Evolutionary conservation across 2,888 invertebrate species (phyloP).

Genomic region (Elmis aenea): DNA sequence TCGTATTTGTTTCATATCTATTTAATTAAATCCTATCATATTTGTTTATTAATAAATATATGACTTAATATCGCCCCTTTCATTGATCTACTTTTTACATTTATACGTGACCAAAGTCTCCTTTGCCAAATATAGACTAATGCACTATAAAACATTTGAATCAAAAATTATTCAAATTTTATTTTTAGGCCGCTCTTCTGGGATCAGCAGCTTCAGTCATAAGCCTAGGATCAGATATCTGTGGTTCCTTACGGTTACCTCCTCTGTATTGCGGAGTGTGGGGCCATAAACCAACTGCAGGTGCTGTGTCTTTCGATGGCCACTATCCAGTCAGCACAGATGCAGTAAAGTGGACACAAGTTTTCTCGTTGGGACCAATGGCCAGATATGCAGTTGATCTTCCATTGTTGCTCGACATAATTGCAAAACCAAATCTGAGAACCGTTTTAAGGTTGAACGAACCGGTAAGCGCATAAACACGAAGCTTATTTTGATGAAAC

Average conservation of each 20-base stretch:
- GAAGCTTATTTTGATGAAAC: too few species aligned
- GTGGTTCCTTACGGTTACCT: conserved; percentile 83
- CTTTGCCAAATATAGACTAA: too few species aligned
- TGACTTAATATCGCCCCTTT: too few species aligned
- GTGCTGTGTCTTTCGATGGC: conserved; percentile 51
- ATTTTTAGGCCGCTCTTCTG: conserved; percentile 63
- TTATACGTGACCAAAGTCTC: too few species aligned
- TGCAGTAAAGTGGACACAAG: conserved; percentile 59
- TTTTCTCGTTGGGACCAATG: conserved; percentile 81
- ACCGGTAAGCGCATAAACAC: conserved; percentile 48
- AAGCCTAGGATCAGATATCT: conserved; percentile 84
- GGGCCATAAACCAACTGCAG: conserved; percentile 79
- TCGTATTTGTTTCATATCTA: too few species aligned
- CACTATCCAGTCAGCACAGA: conserved; percentile 62
- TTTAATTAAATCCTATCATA: too few species aligned
- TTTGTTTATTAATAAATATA: too few species aligned
- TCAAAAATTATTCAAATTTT: too few species aligned
- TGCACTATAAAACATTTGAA: too few species aligned
- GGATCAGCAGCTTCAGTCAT: conserved; percentile 75
- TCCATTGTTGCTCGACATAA: conserved; percentile 64
- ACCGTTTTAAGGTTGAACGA: conserved; percentile 47
- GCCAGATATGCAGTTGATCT: conserved; percentile 83
- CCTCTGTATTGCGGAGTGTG: conserved; percentile 88
- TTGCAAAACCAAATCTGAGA: conserved; percentile 53
- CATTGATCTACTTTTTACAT: too few species aligned